Percentiles rank a stretch among this genome's conserved stretches.
Conservation (phyloP, 2,888 invertebrate species). For the Stenchaetothrips biformis region DNA sequence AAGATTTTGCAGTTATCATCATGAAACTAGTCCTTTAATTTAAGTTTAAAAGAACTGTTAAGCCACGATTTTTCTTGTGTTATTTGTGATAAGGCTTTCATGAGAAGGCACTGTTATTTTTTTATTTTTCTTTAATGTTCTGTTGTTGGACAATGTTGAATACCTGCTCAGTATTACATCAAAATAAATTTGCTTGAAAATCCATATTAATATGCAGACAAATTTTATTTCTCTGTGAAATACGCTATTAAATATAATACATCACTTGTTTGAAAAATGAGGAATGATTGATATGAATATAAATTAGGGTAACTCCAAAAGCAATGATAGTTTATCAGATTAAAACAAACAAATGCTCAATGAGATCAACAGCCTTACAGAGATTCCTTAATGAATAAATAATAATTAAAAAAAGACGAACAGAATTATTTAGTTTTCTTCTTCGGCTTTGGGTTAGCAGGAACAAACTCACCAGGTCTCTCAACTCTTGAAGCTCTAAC, state of each 20-base stretch:
- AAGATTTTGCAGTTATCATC: not conserved
- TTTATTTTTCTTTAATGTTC: not conserved
- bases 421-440: not conserved
- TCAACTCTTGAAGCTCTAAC: conserved; percentile 33
- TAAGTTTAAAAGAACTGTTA: not conserved
- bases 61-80: not conserved
- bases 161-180: not conserved
- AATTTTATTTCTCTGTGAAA: not conserved
- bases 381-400: not conserved
- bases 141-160: not conserved
- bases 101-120: not conserved
- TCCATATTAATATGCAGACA: not conserved
- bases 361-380: not conserved
- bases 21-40: not conserved
- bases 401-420: not conserved
- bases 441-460: conserved; percentile 26
- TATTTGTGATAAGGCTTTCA: not conserved
- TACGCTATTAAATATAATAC: not conserved
- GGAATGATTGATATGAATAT: not conserved
- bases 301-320: not conserved
- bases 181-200: not conserved
- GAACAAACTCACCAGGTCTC: conserved; percentile 35
- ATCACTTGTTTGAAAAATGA: not conserved
- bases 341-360: not conserved
- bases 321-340: not conserved